Evolutionary conservation across 2,888 invertebrate species (phyloP), one percentile per base, ranked within the genome.

Genomic region (Brachyptera putata): DNA sequence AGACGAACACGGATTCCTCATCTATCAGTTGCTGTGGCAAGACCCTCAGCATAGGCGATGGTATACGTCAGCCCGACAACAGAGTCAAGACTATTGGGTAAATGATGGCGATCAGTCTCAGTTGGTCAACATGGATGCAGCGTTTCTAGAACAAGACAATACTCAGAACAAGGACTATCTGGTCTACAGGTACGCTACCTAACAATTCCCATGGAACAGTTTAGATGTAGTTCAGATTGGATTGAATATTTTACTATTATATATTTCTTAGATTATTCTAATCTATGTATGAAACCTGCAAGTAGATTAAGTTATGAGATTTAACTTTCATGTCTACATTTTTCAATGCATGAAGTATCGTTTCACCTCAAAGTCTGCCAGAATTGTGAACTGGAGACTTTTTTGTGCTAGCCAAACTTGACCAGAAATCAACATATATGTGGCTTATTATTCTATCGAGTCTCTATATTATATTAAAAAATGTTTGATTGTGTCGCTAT

Each of bases 1-100:
- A 3, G 91, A 91, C 62, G 95, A 96, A 72, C 94, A 95, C 77
- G 84, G 88, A 0, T 96, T 95, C 71, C 79, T 96, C 39, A 80
- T 91, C 5, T 83, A 89, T 65, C 87, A 90, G 70, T 75, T 97
- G n/a, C 84, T 88, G 69, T 78, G 82, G 69, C 80, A 89, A 68
- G 95, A 95, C 75, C 91, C 91, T 13, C 89, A 90, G 66, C 91
- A 91, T 72, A 82, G 89, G 61, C 81, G 84, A 3, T 96, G 95
- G 91, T 95, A 91, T 71, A 84, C 91, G 22, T 90, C 92, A 49
- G 87, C 89, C 0, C 84, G 84, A 60, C 87, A 89, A 70, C 83
- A 84, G 57, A 81, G 84, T 0, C 84, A 85, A 0, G 87, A 86
- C 25, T 85, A 84, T 67, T 94, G 92, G 90, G 76, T 84, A 0